Conservation (phyloP, 1,140 invertebrate genomes). For the Neocloeon triangulifer region DNA sequence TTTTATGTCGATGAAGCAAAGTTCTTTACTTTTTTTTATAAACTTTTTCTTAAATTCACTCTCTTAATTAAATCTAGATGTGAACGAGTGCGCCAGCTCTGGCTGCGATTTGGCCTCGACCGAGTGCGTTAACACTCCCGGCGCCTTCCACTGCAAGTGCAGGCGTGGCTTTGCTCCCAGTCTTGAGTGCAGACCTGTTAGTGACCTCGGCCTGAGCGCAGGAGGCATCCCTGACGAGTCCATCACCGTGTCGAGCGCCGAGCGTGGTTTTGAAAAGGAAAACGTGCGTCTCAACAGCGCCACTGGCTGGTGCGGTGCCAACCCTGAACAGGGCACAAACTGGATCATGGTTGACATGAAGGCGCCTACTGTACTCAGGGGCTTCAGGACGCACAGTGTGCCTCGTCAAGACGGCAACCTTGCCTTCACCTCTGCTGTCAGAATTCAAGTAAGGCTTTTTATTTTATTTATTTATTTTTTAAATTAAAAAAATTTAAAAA, state of each 20-base stretch:
- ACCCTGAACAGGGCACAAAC: slow-evolving; percentile 58
- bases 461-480: slow-evolving; percentile 1
- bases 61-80: slow-evolving; percentile 28
- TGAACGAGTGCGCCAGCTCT: slow-evolving; percentile 75
- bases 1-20: too few species aligned
- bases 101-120: slow-evolving; percentile 80
- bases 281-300: slow-evolving; percentile 58
- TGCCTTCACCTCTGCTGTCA: slow-evolving; percentile 69
- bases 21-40: background rate
- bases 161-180: slow-evolving; percentile 62
- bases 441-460: slow-evolving; percentile 36
- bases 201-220: slow-evolving; percentile 68
- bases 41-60: background rate
- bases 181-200: slow-evolving; percentile 69
- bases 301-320: slow-evolving; percentile 75
- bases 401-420: slow-evolving; percentile 48
- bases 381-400: slow-evolving; percentile 74
- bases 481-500: background rate
- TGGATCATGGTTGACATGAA: slow-evolving; percentile 74
- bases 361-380: slow-evolving; percentile 71
- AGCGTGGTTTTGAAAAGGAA: slow-evolving; percentile 58
- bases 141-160: slow-evolving; percentile 82
- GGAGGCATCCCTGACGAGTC: slow-evolving; percentile 75
- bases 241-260: slow-evolving; percentile 62
- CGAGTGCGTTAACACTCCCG: slow-evolving; percentile 73